Evolutionary conservation across 2,113 vertebrate species (phyloP), one percentile per base, ranked within the genome.

Genomic region (Embiotoca jacksoni): DNA sequence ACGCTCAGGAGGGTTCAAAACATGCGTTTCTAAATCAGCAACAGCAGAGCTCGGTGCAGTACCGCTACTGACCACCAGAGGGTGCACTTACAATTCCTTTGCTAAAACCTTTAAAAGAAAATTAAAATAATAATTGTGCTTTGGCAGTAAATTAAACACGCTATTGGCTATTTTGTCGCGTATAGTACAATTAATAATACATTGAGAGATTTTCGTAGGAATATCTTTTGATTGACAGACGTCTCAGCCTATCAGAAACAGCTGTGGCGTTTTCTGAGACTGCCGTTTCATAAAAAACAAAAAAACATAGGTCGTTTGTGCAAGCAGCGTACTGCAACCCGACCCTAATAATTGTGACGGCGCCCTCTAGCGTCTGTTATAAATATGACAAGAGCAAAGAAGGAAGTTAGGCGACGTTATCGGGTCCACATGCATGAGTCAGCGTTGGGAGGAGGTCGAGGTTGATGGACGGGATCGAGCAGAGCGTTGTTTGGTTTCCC

Each of bases 1-100:
- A 7, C 41, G 10, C 13, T 13, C 23, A 4, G 58, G 23, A 23
- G 23, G 23, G 23, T 23, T 23, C 16, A 30, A 56, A 54, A 35
- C 5, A 0, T 5, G 13, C 35, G 30, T 11, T 37, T 68, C 16
- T 13, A 30, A 54, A 35, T 9, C 44, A 9, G 2, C 47, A 44
- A 7, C 36, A 36, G 41, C 41, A 11, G 41, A 44, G 9, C 13
- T 9, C 1, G 8, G 0, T 55, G 85, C 69, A 78, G 72, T 86
- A 33, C 63, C 57, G 32, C 15, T 33, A 46, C 32, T 0, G 16
- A 41, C 16, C 81, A 62, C 47, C 53, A 70, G 46, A 16, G 0
- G 59, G 60, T 2, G 44, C 1, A n/a, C 14, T 46, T 15, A 11
- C 6, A 33, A 15, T 7, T 9, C 11, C 7, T 30, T 56, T 56